Evolutionary conservation across 2,888 invertebrate species (phyloP).

Genomic region (Tachina fera): DNA sequence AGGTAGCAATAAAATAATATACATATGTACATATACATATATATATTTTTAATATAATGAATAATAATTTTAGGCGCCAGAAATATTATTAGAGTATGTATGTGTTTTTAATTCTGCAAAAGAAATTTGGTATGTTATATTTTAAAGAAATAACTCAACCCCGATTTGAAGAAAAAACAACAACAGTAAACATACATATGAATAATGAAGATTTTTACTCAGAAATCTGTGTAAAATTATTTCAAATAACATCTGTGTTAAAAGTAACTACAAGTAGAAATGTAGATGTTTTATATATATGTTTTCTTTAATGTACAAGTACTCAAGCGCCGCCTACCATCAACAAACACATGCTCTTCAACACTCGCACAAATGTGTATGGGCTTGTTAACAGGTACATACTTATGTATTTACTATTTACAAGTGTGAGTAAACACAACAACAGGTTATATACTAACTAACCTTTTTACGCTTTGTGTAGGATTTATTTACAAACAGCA

Average conservation of each 20-base stretch:
- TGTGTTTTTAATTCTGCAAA: no score
- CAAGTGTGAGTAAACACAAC: conserved; percentile 31
- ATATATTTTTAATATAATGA: not conserved
- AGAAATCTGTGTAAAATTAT: not conserved
- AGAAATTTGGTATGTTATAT: not conserved
- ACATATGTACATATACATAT: not conserved
- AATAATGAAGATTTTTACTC: not conserved
- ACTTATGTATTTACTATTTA: not conserved
- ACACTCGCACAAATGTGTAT: not conserved
- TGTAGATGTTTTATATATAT: not conserved
- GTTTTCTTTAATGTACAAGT: not conserved
- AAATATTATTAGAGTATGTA: not conserved
- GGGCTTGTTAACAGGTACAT: not conserved
- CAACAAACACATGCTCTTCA: not conserved
- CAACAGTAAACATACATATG: not conserved
- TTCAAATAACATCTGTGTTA: not conserved
- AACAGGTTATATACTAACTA: conserved; percentile 23
- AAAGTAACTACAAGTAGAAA: not conserved
- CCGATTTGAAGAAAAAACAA: not conserved
- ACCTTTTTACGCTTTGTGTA: conserved; percentile 57
- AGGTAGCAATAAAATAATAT: not conserved
- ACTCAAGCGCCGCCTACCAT: conserved; percentile 53
- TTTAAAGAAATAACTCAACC: not conserved
- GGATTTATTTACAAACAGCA: conserved; percentile 42
- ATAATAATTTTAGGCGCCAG: not conserved